A percentile compares a stretch with the other conserved stretches of the same genome.
phyloP scores from a whole-genome alignment of 2,113 vertebrate genomes.

The Macaca nemestrina region DNA sequence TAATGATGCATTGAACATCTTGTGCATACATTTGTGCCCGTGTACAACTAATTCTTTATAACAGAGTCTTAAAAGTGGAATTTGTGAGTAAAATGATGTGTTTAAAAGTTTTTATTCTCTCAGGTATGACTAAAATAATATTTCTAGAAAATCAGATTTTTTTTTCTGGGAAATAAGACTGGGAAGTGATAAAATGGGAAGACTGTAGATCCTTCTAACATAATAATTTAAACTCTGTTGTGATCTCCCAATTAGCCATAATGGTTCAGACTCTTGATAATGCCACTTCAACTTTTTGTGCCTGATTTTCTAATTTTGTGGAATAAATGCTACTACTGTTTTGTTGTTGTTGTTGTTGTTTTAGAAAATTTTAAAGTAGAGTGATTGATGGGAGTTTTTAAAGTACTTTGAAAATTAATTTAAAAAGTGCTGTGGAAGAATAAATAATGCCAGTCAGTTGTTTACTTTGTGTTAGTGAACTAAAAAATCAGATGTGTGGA shows the following conservation, averaged over 20 bases:
- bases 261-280: not conserved
- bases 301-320: constrained; percentile 1
- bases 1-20: constrained; percentile 62
- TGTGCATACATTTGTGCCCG: not conserved
- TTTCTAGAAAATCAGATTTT: constrained; percentile 1
- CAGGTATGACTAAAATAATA: constrained; percentile 2
- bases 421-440: not conserved
- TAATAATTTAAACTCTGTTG: not conserved
- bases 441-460: not conserved
- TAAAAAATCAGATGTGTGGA: constrained; percentile 64
- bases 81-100: not conserved
- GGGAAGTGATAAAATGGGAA: not conserved
- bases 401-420: constrained; percentile 50
- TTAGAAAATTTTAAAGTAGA: constrained; percentile 7
- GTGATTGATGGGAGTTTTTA: constrained; percentile 37
- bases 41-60: not conserved
- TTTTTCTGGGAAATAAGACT: not conserved
- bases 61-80: constrained; percentile 20
- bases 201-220: not conserved
- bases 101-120: constrained; percentile 1
- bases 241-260: not conserved
- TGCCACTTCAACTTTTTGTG: not conserved
- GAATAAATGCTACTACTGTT: not conserved
- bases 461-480: constrained; percentile 58
- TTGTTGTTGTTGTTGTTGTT: not conserved